Evolutionary conservation across 53 echinoderm and acorn worm genomes (phyloP).

Genomic region (Actinopyga echinites): DNA sequence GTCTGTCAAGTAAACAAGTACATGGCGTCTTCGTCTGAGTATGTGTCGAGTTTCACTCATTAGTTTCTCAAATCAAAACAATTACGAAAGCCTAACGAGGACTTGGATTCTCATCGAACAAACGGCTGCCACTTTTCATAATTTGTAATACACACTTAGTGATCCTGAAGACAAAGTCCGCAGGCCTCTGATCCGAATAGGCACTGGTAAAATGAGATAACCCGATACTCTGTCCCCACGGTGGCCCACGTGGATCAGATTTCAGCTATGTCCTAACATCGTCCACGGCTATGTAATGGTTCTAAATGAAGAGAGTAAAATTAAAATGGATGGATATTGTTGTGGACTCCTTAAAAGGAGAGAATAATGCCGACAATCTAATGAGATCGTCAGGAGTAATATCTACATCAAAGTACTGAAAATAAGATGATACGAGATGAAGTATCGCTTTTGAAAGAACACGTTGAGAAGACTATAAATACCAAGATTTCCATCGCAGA

Average conservation of each 20-base stretch:
- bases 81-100: slow-evolving; percentile 35
- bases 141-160: slow-evolving; percentile 26
- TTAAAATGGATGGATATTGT: neutral
- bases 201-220: slow-evolving; percentile 9
- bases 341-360: neutral
- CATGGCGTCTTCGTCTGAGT: slow-evolving; percentile 26
- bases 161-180: neutral
- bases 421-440: too few species aligned
- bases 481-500: too few species aligned
- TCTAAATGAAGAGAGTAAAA: neutral
- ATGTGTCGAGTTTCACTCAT: slow-evolving; percentile 42
- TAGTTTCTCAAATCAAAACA: slow-evolving; percentile 33
- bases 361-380: slow-evolving; percentile 10
- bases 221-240: slow-evolving; percentile 13
- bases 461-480: too few species aligned
- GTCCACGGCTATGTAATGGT: slow-evolving; percentile 2
- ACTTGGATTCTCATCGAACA: slow-evolving; percentile 4
- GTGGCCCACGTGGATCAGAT: slow-evolving; percentile 3
- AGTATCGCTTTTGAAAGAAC: too few species aligned
- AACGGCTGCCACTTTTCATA: slow-evolving; percentile 37
- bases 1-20: slow-evolving; percentile 42
- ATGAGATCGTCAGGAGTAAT: slow-evolving; percentile 1
- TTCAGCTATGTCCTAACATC: neutral
- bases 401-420: too few species aligned
- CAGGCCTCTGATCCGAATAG: slow-evolving; percentile 21